Conservation (phyloP, 2,797 vertebrate species). For the Melanotaenia trifasciata region DNA sequence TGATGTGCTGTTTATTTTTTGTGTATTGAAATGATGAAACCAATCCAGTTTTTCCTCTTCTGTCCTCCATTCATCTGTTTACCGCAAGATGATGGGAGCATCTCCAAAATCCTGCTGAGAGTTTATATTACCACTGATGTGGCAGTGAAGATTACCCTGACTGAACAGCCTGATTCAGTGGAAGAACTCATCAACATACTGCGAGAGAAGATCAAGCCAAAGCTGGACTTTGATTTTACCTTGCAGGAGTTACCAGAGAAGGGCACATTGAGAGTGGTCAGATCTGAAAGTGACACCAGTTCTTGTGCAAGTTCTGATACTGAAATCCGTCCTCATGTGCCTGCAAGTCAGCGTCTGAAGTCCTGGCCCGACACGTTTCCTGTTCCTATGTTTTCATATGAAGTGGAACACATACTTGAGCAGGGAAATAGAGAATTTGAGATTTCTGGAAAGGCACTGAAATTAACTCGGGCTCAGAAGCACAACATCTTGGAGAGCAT, state of each 20-base stretch:
- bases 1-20: no score
- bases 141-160: neutral
- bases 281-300: neutral
- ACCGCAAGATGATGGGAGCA: neutral
- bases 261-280: neutral
- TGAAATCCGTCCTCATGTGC: slow-evolving; percentile 4
- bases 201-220: neutral
- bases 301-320: slow-evolving; percentile 6
- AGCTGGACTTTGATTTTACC: neutral
- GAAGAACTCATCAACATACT: neutral
- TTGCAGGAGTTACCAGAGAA: slow-evolving; percentile 1
- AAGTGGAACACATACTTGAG: slow-evolving; percentile 1
- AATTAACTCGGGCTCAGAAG: no score
- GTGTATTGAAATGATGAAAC: no score
- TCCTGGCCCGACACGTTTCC: neutral
- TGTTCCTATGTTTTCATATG: slow-evolving; percentile 4
- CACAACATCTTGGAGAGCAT: no score
- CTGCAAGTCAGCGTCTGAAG: neutral
- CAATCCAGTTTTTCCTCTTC: no score
- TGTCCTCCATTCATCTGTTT: no score
- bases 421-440: no score
- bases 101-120: neutral
- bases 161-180: neutral
- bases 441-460: no score
- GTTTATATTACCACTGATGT: neutral